phyloP scores from a whole-genome alignment of 2,113 vertebrate species.

The Alectura lathami region DNA sequence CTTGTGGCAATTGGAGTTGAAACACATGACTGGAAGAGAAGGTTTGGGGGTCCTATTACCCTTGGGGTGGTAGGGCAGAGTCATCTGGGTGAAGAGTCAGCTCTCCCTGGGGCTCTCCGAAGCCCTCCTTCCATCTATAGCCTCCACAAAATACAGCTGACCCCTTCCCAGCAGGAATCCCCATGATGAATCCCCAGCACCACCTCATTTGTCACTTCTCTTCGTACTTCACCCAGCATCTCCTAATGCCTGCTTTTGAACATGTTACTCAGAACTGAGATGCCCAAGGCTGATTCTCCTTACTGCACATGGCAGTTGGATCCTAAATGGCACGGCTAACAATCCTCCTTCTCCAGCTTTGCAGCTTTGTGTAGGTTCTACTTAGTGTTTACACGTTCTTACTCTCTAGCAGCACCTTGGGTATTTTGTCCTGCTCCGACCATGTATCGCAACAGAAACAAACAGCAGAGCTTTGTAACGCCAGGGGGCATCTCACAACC shows the following conservation, averaged over 20 bases:
- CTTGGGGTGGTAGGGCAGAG: background rate
- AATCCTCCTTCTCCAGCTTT: background rate
- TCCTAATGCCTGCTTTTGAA: background rate
- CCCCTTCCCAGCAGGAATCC: background rate
- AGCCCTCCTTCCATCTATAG: background rate
- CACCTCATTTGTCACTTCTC: background rate
- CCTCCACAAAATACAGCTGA: background rate
- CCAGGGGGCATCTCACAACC: constrained; percentile 43
- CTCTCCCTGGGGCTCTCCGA: background rate
- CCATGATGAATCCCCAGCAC: background rate
- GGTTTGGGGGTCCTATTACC: background rate
- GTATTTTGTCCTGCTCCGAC: background rate
- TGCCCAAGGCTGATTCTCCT: background rate
- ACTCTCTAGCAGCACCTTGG: background rate
- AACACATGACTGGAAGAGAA: background rate
- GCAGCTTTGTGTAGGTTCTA: background rate
- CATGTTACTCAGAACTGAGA: background rate
- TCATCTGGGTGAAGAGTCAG: background rate
- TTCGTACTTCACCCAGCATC: background rate
- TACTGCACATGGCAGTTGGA: background rate
- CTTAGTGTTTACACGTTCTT: background rate
- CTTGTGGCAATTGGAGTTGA: background rate
- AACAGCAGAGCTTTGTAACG: background rate
- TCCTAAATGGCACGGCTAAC: background rate
- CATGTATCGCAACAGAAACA: background rate